Conservation (phyloP, 2,113 vertebrate genomes). For the Tachycineta bicolor region DNA sequence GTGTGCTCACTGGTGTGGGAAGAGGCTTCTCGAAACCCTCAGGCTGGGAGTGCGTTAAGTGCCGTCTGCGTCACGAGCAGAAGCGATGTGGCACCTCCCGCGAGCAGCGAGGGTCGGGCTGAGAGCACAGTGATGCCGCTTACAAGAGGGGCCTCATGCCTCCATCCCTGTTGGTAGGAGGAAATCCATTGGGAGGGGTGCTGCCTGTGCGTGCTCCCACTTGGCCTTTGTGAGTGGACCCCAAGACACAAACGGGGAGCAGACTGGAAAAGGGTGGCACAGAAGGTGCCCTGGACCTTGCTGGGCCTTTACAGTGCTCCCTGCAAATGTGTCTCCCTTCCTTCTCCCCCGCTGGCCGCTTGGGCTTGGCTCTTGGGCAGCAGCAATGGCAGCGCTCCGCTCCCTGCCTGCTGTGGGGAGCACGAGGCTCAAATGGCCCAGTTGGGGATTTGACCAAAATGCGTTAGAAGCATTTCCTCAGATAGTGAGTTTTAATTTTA, state of each 20-base stretch:
- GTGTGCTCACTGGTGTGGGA: background rate
- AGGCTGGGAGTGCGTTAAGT: background rate
- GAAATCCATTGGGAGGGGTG: background rate
- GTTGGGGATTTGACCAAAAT: background rate
- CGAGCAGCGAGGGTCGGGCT: background rate
- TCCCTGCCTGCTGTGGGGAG: background rate
- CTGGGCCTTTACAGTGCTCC: fast-evolving
- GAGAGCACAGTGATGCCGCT: background rate
- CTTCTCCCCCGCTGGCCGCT: background rate
- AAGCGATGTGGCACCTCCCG: background rate
- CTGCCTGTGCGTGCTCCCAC: fast-evolving
- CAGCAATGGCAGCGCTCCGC: background rate
- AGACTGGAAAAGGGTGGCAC: background rate
- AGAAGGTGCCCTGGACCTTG: background rate
- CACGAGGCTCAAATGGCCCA: fast-evolving
- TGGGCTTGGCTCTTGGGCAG: background rate
- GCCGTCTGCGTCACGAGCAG: background rate
- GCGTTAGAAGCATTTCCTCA: background rate
- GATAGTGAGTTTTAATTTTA: background rate
- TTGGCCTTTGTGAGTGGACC: background rate
- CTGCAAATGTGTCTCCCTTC: background rate
- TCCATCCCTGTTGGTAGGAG: background rate
- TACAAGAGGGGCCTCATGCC: background rate
- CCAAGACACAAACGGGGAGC: background rate
- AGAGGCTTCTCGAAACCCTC: background rate